These are phyloP conservation scores for Sycophila texana DNA, from an alignment of 2,888 invertebrate genomes.

Conservation along the genomic window DNA sequence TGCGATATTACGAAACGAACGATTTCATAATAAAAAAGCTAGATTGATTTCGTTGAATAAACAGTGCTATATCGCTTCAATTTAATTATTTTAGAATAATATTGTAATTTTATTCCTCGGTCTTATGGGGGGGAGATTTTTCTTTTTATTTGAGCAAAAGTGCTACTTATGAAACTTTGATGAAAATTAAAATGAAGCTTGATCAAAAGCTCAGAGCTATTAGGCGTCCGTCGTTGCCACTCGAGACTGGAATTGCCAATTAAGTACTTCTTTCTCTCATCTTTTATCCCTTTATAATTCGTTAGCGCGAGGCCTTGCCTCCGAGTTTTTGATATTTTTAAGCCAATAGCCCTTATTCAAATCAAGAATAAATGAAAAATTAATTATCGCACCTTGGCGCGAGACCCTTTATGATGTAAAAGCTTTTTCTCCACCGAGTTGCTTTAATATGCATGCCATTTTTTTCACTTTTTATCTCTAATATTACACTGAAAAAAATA, in stretches of 20 bases:
- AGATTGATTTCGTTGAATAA: no score
- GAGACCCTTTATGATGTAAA: no score
- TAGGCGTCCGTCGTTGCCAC: constrained; percentile 22
- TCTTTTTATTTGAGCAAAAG: constrained; percentile 22
- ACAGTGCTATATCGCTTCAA: no score
- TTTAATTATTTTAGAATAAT: no score
- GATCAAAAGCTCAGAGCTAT: constrained; percentile 45
- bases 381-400: background rate
- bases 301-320: background rate
- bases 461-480: no score
- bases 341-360: background rate
- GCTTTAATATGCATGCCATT: no score
- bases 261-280: constrained; percentile 42
- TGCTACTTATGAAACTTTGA: constrained; percentile 39
- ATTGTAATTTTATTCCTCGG: background rate
- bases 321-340: constrained; percentile 9
- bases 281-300: constrained; percentile 34
- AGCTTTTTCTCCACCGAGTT: no score
- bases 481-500: no score
- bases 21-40: no score
- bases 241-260: constrained; percentile 49
- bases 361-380: background rate
- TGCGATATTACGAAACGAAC: background rate
- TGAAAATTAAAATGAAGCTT: constrained; percentile 50
- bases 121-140: background rate